Evolutionary conservation across 1,140 invertebrate species (phyloP), one percentile per base, ranked within the genome.

Genomic region (Globodera rostochiensis): DNA sequence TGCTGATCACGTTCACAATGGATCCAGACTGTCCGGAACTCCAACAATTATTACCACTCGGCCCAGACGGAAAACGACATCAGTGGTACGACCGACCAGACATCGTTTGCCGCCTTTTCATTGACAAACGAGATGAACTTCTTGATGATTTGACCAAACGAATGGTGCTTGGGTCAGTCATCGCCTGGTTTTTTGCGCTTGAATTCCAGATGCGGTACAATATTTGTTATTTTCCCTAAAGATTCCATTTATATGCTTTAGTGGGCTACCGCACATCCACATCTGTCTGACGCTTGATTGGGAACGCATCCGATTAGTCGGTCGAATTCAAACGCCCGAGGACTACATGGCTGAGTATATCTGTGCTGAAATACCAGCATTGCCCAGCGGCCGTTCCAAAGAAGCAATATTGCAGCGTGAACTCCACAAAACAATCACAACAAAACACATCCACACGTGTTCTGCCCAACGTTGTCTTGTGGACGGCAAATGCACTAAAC

Each of bases 311-410:
- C 13, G 13, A 1, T 15, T 50, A 1, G 0, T 6, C 19, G n/a
- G 70, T 0, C 5, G 5, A 0, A 73, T 73, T 73, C 8, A 46
- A 11, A 73, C 70, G 19, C 8, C 8, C 1, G 70, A 73, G 19
- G 70, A 73, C 45, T 73, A 73, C 49, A 73, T 73, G 70, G 19
- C 9, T 11, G 45, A 73, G 49, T 73, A 73, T 8, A 73, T 73
- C 5, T 46, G 45, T 70, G 69, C 69, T 7, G 69, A 70, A 13
- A 70, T 70, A 36, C 69, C 69, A 70, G 1, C 25, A 7, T 8
- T 8, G 4, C 69, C 69, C 0, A 70, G 45, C 13, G 50, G 50
- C 4, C 69, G 45, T 7, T 2, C 25, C 7, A 70, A 8, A 0
- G 69, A 1, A 70, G 25, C 7, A 0, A 6, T 7, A 13, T 3